A percentile compares a stretch with the other conserved stretches of the same genome.
These are phyloP conservation scores for Amblyornis subalaris DNA, from an alignment of 2,113 vertebrate species.

Conservation along the genomic window DNA sequence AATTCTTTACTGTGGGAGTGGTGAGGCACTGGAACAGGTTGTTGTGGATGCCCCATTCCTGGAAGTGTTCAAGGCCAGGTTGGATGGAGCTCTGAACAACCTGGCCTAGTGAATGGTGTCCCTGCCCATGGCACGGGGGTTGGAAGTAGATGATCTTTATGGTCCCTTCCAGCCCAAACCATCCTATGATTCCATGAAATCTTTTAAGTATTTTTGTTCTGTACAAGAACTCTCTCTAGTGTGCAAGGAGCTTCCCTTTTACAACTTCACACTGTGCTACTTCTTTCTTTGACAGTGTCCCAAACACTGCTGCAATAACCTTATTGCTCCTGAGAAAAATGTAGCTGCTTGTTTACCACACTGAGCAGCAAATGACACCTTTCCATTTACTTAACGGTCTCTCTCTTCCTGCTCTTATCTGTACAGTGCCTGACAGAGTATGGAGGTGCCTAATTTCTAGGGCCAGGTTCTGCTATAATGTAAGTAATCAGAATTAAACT, in stretches of 20 bases:
- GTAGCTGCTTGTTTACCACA: background rate
- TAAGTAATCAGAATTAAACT: background rate
- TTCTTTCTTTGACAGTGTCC: fast-evolving
- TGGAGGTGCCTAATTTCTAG: background rate
- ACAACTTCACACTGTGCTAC: fast-evolving
- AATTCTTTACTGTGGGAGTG: background rate
- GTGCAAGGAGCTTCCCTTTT: background rate
- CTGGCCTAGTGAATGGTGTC: background rate
- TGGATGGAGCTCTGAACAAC: background rate
- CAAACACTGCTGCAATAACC: background rate
- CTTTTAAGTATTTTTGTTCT: background rate
- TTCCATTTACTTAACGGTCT: background rate
- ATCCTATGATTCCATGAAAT: background rate
- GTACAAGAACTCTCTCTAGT: background rate
- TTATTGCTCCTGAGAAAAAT: background rate
- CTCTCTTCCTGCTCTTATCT: background rate
- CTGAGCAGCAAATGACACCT: fast-evolving
- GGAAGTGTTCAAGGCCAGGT: background rate
- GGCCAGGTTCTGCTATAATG: background rate
- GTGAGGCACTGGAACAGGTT: background rate
- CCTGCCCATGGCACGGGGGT: fast-evolving
- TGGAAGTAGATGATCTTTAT: background rate
- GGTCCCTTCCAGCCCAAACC: background rate
- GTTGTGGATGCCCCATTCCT: background rate
- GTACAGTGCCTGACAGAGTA: fast-evolving